Conservation (phyloP, 2,797 vertebrate species). For the Phoxinus dragarum region DNA sequence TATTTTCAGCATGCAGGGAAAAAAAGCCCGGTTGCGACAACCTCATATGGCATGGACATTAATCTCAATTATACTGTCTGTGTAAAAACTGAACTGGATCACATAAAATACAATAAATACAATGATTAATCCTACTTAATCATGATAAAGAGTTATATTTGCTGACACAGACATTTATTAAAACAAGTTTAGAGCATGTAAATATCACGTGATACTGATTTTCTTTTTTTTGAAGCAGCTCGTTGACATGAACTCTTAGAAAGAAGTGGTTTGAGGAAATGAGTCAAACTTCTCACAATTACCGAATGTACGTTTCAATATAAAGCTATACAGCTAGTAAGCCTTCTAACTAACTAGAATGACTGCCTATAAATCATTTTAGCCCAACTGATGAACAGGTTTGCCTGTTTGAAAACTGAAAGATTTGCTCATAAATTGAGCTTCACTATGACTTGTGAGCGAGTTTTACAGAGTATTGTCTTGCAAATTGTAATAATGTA, state of each 20-base stretch:
- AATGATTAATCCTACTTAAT: neutral
- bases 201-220: constrained; percentile 4
- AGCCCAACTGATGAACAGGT: neutral
- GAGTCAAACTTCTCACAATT: neutral
- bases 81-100: constrained; percentile 14
- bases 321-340: neutral
- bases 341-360: neutral
- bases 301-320: neutral
- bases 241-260: neutral
- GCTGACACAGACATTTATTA: constrained; percentile 4
- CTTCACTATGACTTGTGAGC: neutral
- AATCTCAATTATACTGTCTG: neutral
- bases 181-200: constrained; percentile 7
- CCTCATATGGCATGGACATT: neutral
- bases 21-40: neutral
- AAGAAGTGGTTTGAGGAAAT: neutral
- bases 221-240: neutral
- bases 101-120: constrained; percentile 1
- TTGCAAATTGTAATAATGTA: neutral
- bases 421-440: neutral
- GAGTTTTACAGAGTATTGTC: neutral
- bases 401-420: neutral
- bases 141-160: constrained; percentile 1
- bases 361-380: neutral
- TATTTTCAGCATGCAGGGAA: neutral